Conservation (phyloP, 2,113 vertebrate species). For the Rhadina sibilatrix region DNA sequence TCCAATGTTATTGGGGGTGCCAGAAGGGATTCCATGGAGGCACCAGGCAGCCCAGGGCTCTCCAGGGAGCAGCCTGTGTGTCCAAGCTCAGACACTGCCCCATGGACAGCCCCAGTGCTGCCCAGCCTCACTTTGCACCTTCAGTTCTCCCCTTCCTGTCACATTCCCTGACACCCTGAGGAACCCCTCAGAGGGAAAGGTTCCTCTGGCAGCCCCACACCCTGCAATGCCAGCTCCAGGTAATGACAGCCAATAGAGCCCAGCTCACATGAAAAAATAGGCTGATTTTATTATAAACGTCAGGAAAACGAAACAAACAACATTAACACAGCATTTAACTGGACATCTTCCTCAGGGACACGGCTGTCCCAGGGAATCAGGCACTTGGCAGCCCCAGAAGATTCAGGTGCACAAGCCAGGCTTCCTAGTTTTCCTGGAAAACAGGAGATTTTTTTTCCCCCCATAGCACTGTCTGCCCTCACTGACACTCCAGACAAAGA, state of each 20-base stretch:
- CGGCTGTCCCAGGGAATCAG: neutral
- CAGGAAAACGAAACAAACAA: neutral
- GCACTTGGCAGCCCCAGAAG: neutral
- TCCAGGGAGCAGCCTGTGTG: neutral
- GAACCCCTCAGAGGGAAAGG: neutral
- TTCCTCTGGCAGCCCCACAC: neutral
- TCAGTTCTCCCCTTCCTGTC: neutral
- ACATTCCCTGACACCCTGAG: neutral
- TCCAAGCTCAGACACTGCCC: no score
- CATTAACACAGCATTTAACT: fast-evolving
- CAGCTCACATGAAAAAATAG: neutral
- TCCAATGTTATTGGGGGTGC: neutral
- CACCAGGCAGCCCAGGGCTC: neutral
- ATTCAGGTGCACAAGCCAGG: neutral
- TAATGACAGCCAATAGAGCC: neutral
- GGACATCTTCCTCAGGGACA: neutral
- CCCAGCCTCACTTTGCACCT: neutral
- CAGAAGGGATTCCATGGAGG: neutral
- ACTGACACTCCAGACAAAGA: fast-evolving
- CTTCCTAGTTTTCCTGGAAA: neutral
- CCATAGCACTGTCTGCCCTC: no score
- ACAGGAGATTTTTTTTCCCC: neutral
- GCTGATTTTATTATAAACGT: neutral
- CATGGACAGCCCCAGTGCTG: neutral
- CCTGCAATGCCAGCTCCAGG: neutral